phyloP scores from a whole-genome alignment of 2,888 invertebrate species.

The Pollenia griseotomentosa region DNA sequence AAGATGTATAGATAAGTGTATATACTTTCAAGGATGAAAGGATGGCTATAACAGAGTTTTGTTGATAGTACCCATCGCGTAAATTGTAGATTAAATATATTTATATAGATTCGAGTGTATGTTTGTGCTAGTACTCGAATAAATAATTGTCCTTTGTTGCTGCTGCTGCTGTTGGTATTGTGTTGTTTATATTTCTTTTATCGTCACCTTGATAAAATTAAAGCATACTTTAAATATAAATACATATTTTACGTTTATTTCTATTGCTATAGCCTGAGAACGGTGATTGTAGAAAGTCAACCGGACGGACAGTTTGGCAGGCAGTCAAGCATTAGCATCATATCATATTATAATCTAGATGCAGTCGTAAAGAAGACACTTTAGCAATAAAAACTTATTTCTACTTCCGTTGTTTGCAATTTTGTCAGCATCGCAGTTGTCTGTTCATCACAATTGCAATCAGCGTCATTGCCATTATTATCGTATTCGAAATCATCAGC shows the following conservation, averaged over 20 bases:
- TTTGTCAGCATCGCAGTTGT: conserved; percentile 21
- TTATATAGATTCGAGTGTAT: not conserved
- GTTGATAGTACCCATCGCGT: conserved; percentile 24
- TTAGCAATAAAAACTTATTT: conserved; percentile 50
- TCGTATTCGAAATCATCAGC: conserved; percentile 35
- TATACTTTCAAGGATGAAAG: not conserved
- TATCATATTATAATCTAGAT: conserved; percentile 28
- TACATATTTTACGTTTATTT: not conserved
- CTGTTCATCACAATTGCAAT: conserved; percentile 43
- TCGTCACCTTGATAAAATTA: conserved; percentile 48
- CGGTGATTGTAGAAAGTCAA: not conserved
- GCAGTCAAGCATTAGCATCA: conserved; percentile 23
- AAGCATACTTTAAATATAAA: conserved; percentile 6
- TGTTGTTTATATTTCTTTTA: conserved; percentile 1
- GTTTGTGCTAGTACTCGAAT: conserved; percentile 1
- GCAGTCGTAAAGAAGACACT: conserved; percentile 10
- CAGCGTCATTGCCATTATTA: conserved; percentile 27
- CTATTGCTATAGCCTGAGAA: not conserved
- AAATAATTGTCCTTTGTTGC: conserved; percentile 36
- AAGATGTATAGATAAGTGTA: not conserved
- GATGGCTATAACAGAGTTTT: conserved; percentile 11
- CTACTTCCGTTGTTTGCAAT: conserved; percentile 33
- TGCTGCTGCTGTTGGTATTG: not conserved
- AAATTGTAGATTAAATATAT: conserved; percentile 40
- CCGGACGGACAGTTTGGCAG: not conserved